Conservation (phyloP, 2,888 invertebrate species). For the Labia minor region DNA sequence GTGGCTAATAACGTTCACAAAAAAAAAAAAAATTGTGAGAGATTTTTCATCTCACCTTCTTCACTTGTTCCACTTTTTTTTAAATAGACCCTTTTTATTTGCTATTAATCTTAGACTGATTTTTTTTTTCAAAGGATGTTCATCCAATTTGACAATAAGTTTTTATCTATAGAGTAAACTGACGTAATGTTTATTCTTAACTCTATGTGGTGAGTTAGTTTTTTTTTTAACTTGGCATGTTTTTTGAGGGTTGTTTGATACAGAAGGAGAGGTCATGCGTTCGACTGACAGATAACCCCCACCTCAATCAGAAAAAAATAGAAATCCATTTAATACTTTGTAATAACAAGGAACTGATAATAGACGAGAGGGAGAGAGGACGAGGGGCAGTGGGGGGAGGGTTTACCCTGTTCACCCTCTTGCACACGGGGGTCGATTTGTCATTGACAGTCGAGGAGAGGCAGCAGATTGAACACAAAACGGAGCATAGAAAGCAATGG, state of each 20-base stretch:
- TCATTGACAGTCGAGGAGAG: background rate
- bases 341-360: background rate
- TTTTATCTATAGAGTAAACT: background rate
- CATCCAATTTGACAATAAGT: background rate
- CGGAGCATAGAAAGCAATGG: too few species aligned
- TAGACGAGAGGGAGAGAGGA: background rate
- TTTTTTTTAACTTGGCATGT: too few species aligned
- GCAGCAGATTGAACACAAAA: too few species aligned
- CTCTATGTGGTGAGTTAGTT: background rate
- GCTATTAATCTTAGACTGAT: too few species aligned
- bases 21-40: background rate
- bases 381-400: too few species aligned
- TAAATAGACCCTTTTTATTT: too few species aligned
- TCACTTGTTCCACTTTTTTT: background rate
- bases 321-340: constrained; percentile 1
- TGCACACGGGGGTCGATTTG: background rate
- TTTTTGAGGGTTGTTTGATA: background rate
- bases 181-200: background rate
- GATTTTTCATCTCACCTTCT: background rate
- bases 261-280: too few species aligned
- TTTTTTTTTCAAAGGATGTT: background rate
- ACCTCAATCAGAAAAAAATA: too few species aligned
- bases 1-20: background rate
- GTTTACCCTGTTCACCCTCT: background rate
- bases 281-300: background rate